Conservation (phyloP, 2,113 vertebrate genomes). For the Pterocles orientalis region DNA sequence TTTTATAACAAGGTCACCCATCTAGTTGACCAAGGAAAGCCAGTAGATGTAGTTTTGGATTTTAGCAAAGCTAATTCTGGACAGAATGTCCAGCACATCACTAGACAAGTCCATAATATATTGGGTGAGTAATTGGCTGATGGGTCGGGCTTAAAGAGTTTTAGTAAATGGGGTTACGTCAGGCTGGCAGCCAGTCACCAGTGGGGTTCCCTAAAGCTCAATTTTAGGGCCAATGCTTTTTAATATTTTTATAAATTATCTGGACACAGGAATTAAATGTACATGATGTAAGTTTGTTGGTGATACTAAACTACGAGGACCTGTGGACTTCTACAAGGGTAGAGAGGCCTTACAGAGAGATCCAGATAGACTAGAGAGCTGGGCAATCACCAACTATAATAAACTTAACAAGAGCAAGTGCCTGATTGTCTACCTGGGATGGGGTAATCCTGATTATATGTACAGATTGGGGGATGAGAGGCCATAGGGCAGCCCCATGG, state of each 20-base stretch:
- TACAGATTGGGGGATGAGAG: not conserved
- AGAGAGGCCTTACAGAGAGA: not conserved
- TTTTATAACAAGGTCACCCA: not conserved
- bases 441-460: not conserved
- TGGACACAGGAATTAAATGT: not conserved
- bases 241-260: not conserved
- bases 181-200: not conserved
- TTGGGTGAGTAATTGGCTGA: not conserved
- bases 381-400: fast-evolving
- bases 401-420: not conserved
- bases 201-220: not conserved
- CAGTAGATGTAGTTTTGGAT: not conserved
- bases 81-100: not conserved
- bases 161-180: not conserved
- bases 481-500: fast-evolving
- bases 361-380: not conserved
- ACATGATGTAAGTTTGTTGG: not conserved
- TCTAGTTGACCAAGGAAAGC: not conserved
- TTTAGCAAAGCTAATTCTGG: not conserved
- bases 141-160: not conserved
- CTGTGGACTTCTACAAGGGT: not conserved
- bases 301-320: not conserved
- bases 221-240: not conserved
- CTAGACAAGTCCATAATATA: not conserved
- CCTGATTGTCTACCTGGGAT: not conserved